Percentiles rank a stretch among this genome's conserved stretches.
These are phyloP conservation scores for Calypte anna DNA, from an alignment of 2,113 vertebrate species.

Conservation along the genomic window DNA sequence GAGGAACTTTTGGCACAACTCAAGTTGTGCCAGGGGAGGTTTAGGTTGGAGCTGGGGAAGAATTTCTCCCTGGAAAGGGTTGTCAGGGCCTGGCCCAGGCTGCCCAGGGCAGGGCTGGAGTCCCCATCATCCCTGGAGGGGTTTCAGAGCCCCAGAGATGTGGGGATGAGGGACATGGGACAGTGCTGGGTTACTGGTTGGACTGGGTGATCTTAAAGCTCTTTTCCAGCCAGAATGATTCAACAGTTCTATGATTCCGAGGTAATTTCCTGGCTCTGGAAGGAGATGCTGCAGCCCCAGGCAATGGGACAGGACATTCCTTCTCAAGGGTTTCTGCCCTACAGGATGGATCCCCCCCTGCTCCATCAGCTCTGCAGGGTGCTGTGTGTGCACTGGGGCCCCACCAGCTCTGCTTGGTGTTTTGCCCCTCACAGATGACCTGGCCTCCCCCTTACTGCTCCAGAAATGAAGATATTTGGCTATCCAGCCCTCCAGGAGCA, in stretches of 20 bases:
- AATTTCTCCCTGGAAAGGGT: no score
- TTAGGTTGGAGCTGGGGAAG: no score
- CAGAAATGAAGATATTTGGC: neutral
- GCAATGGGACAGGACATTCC: neutral
- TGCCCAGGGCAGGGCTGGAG: no score
- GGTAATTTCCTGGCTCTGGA: neutral
- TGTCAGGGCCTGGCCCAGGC: no score
- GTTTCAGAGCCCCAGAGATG: no score
- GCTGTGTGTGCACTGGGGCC: accelerated
- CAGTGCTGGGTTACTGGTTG: no score
- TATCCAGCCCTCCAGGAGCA: neutral
- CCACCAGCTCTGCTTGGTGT: neutral
- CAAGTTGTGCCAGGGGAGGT: no score
- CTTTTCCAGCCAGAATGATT: no score
- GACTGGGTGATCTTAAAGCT: no score
- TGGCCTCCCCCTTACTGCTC: neutral
- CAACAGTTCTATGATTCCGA: neutral
- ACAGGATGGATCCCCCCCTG: neutral
- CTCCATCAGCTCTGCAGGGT: neutral
- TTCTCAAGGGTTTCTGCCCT: neutral
- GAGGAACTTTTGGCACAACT: no score
- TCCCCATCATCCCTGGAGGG: no score
- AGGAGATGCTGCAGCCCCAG: neutral
- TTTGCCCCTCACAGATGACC: neutral
- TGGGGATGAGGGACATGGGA: no score